These are phyloP conservation scores for Parazoanthus swiftii DNA, from an alignment of 92 coral and sea anemone species.

Conservation along the genomic window DNA sequence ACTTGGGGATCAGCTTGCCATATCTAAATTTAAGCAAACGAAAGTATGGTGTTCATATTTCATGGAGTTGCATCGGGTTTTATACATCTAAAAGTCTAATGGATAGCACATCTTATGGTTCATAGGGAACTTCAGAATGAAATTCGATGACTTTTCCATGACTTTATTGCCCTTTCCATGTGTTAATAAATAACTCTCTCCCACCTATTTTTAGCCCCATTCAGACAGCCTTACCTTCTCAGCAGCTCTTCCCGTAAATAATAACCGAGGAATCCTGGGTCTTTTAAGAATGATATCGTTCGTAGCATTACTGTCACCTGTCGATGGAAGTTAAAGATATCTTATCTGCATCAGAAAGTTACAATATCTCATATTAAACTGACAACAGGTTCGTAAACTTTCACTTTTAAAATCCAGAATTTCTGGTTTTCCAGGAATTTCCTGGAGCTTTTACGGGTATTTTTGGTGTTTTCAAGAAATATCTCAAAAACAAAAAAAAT, in stretches of 20 bases:
- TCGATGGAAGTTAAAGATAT: neutral
- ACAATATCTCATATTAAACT: neutral
- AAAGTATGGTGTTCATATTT: neutral
- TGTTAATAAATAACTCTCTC: neutral
- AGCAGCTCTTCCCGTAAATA: constrained; percentile 73
- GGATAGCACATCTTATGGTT: too few species aligned
- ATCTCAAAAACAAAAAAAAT: too few species aligned
- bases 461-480: too few species aligned
- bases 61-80: neutral
- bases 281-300: constrained; percentile 85
- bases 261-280: constrained; percentile 75
- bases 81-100: too few species aligned
- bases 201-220: neutral
- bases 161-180: too few species aligned
- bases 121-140: too few species aligned
- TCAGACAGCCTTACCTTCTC: constrained; percentile 55
- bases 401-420: too few species aligned
- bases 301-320: constrained; percentile 89
- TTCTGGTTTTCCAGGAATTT: too few species aligned
- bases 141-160: neutral
- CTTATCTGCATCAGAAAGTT: neutral
- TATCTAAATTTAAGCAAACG: constrained; percentile 53
- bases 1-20: constrained; percentile 61
- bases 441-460: too few species aligned
- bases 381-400: neutral